Conservation (phyloP, 1,140 invertebrate species). For the Macrotrachela quadricornifera region DNA sequence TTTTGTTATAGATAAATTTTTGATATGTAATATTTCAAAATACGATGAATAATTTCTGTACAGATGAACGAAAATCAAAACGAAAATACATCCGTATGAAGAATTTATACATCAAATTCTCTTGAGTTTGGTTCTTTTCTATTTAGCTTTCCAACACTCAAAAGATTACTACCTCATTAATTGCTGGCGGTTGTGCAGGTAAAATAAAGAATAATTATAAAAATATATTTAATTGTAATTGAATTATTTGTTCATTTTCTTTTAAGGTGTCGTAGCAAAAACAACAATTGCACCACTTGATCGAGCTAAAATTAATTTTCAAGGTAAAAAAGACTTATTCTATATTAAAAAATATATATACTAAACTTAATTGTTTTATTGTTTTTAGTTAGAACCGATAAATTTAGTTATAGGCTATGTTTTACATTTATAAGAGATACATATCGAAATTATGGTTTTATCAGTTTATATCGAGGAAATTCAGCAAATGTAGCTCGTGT, state of each 20-base stretch:
- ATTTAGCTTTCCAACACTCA: constrained; percentile 22
- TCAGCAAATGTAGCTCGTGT: constrained; percentile 90
- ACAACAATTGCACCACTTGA: constrained; percentile 86
- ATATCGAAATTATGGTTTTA: constrained; percentile 48
- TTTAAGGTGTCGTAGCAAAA: constrained; percentile 63
- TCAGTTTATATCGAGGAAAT: constrained; percentile 80
- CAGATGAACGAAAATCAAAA: too few species aligned
- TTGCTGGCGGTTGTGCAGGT: constrained; percentile 25
- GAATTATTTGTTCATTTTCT: too few species aligned
- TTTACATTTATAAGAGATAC: constrained; percentile 49
- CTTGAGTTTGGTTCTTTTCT: too few species aligned
- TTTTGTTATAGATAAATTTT: too few species aligned
- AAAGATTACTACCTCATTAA: constrained; percentile 26
- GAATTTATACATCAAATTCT: too few species aligned
- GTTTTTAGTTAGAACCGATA: constrained; percentile 35
- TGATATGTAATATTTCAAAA: too few species aligned
- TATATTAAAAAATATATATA: too few species aligned
- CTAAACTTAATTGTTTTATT: too few species aligned
- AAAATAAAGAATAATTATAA: too few species aligned
- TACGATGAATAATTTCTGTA: too few species aligned
- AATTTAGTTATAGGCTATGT: constrained; percentile 56
- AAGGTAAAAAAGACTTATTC: constrained; percentile 34
- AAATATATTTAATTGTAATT: too few species aligned
- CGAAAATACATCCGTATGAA: too few species aligned
- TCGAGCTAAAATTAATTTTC: constrained; percentile 92